These are phyloP conservation scores for Bombycilla garrulus DNA, from an alignment of 2,113 vertebrate species.

Conservation along the genomic window DNA sequence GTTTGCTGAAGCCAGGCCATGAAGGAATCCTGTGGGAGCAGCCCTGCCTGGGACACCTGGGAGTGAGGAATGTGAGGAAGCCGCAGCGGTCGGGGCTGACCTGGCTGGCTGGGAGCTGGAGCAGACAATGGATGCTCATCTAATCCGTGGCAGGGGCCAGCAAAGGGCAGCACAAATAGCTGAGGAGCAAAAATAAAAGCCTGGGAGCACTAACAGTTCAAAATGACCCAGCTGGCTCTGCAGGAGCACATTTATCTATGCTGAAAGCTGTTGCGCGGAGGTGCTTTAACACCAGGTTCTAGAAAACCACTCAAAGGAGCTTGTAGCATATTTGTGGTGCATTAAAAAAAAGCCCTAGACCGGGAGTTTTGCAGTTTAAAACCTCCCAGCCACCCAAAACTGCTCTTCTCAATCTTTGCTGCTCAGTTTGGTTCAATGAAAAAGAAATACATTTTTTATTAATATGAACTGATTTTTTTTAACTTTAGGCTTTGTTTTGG, in stretches of 20 bases:
- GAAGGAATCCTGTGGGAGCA: not conserved
- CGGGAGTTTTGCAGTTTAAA: not conserved
- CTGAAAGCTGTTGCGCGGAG: not conserved
- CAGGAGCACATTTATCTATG: not conserved
- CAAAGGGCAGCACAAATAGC: slow-evolving; percentile 33
- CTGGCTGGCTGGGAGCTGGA: not conserved
- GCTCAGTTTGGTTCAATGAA: not conserved
- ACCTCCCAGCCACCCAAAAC: not conserved
- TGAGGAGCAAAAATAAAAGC: slow-evolving; percentile 56
- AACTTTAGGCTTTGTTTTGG: not conserved
- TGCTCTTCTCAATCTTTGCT: not conserved
- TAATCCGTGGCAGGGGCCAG: not conserved
- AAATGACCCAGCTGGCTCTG: slow-evolving; percentile 21
- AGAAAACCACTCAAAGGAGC: not conserved
- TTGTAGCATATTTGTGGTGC: not conserved
- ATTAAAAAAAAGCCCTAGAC: not conserved
- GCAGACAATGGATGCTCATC: slow-evolving; percentile 17
- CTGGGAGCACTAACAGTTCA: not conserved
- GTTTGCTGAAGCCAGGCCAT: not conserved
- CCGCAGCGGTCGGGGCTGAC: not conserved
- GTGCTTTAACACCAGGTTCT: not conserved
- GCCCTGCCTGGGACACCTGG: not conserved
- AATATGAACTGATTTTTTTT: not conserved
- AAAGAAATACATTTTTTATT: not conserved
- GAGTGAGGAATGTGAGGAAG: slow-evolving; percentile 11